phyloP scores from a whole-genome alignment of 2,797 vertebrate species.

The Todus mexicanus region DNA sequence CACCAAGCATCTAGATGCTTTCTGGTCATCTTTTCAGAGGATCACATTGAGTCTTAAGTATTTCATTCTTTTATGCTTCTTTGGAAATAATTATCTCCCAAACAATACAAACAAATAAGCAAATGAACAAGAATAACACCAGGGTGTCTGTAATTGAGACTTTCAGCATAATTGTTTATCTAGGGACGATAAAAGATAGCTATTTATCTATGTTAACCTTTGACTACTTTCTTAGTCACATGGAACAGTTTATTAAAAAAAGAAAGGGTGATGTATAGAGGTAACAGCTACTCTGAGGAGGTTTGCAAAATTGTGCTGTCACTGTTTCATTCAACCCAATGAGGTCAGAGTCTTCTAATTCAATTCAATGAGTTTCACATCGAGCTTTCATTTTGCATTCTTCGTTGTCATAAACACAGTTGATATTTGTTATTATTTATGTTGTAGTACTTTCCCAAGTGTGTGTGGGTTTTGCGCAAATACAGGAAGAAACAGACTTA shows the following conservation, averaged over 20 bases:
- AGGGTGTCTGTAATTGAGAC: slow-evolving; percentile 15
- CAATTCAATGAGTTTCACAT: background rate
- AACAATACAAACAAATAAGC: background rate
- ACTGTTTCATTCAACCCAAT: background rate
- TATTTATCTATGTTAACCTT: slow-evolving; percentile 51
- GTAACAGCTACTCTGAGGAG: background rate
- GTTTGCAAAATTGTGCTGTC: background rate
- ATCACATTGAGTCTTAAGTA: background rate
- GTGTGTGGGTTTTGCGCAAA: background rate
- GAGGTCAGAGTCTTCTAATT: slow-evolving; percentile 22
- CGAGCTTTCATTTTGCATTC: background rate
- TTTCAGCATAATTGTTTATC: slow-evolving; percentile 22
- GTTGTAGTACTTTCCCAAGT: background rate
- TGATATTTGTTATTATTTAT: slow-evolving; percentile 26
- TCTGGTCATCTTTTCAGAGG: background rate
- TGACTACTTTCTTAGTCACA: slow-evolving; percentile 30
- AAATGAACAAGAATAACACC: background rate
- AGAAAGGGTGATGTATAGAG: background rate
- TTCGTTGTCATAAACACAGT: slow-evolving; percentile 10
- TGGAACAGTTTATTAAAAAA: slow-evolving; percentile 32
- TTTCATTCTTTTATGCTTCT: background rate
- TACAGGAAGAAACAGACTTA: slow-evolving; percentile 8
- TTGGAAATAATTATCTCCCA: slow-evolving; percentile 5
- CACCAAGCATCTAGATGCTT: background rate
- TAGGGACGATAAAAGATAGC: background rate